Base-by-base conservation (phyloP, 2,888 invertebrate species). In the Dryocosmus kuriphilus region DNA sequence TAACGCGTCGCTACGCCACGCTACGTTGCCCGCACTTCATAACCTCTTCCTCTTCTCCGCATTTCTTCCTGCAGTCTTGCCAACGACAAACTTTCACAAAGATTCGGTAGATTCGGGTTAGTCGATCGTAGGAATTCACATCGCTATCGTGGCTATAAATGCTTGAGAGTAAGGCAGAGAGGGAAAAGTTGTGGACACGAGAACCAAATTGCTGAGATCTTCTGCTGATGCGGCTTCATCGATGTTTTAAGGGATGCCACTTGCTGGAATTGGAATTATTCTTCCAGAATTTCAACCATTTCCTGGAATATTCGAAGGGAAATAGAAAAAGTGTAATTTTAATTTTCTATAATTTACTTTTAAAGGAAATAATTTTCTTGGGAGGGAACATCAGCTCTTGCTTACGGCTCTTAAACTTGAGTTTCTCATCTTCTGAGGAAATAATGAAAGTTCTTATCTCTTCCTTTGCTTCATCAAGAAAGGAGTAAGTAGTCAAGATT, bases 11-110 rank as follows among this genome's bases (percentile, higher is more conserved):
- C 88, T 87, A 86, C 86, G 87, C 86, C 87, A 82, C 85, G 84
- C 84, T 84, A 86, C 85, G 86, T 84, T 86, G 88, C 87, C 86
- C 86, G 86, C 88, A 88, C 90, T 89, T 89, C 89, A 89, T 90
- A 90, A 90, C 90, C 89, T 86, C 86, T 87, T 85, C 85, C 86
- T 85, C 82, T 77, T 57, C 41, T 32, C 24, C 27, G 27, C 14
- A 22, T 11, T 61, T 61, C 77, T 81, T 79, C 79, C 80, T 62
- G 75, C 77, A 78, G 73, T 79, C 81, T 82, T 79, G 74, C 81
- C 79, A 80, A 80, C 80, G 77, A 78, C 77, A 77, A 79, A 80
- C 81, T 81, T 65, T 77, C 74, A 79, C 79, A 77, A 76, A 81
- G 80, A 79, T 81, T 71, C 77, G 71, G 71, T 57, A 65, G 82